A percentile compares a stretch with the other conserved stretches of the same genome.
phyloP scores from a whole-genome alignment of 2,113 vertebrate species.

The Microtus oregoni region DNA sequence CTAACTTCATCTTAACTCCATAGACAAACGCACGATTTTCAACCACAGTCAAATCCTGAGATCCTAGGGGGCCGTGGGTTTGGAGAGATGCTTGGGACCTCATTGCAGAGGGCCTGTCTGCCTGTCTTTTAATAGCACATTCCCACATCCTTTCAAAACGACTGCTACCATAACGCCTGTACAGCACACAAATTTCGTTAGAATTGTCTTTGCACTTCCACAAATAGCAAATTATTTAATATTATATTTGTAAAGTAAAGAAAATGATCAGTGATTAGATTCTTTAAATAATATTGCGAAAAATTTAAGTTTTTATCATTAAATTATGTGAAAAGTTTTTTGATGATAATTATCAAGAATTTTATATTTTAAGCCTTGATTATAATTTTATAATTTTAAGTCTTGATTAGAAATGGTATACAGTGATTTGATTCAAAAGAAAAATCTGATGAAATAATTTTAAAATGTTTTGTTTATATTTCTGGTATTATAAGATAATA shows the following conservation, averaged over 20 bases:
- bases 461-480: slow-evolving; percentile 35
- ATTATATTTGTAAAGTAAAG: neutral
- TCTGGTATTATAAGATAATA: slow-evolving; percentile 24
- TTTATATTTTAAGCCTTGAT: neutral
- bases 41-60: slow-evolving; percentile 13
- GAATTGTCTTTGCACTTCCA: neutral
- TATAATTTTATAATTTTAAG: neutral
- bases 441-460: slow-evolving; percentile 26
- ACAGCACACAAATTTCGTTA: neutral
- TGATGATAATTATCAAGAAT: slow-evolving; percentile 44
- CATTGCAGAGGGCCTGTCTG: neutral
- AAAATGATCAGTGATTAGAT: slow-evolving; percentile 3
- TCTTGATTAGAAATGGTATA: neutral
- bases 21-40: neutral
- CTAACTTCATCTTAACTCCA: neutral
- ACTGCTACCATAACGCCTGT: neutral
- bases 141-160: neutral
- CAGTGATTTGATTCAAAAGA: neutral
- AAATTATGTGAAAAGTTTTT: neutral
- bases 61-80: neutral
- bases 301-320: neutral
- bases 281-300: slow-evolving; percentile 16
- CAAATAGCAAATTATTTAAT: slow-evolving; percentile 5
- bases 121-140: neutral
- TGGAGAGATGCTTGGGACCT: neutral